Evolutionary conservation across 92 coral and sea anemone species (phyloP).

Genomic region (Palythoa grandis): DNA sequence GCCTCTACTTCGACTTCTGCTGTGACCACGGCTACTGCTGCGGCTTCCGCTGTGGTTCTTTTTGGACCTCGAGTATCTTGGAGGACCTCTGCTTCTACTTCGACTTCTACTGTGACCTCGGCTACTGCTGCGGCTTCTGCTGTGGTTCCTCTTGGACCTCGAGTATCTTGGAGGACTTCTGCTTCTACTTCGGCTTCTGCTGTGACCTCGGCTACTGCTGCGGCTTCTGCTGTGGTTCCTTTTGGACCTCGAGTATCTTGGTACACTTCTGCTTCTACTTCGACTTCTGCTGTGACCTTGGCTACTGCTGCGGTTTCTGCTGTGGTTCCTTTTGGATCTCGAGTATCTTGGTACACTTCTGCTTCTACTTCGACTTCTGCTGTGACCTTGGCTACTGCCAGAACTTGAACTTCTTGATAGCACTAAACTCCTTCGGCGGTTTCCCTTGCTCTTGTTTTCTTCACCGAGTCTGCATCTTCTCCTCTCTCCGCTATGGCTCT

Average conservation of each 20-base stretch:
- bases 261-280: background rate
- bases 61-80: background rate
- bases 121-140: background rate
- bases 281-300: background rate
- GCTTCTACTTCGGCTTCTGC: background rate
- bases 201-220: background rate
- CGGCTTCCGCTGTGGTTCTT: background rate
- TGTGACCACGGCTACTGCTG: background rate
- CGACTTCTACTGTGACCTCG: background rate
- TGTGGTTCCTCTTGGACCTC: background rate
- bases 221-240: background rate
- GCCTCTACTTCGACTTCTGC: background rate
- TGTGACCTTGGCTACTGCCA: background rate
- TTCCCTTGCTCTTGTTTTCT: background rate
- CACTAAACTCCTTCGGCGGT: background rate
- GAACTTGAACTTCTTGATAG: constrained; percentile 3
- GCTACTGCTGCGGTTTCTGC: background rate
- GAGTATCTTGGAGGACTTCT: background rate
- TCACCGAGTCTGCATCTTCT: background rate
- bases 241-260: background rate
- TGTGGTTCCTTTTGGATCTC: background rate
- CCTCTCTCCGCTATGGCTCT: background rate
- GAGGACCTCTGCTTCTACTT: background rate
- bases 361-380: constrained; percentile 3
- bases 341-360: too few species aligned